A percentile compares a stretch with the other conserved stretches of the same genome.
phyloP scores from a whole-genome alignment of 2,113 vertebrate species.

The Petaurus breviceps region DNA sequence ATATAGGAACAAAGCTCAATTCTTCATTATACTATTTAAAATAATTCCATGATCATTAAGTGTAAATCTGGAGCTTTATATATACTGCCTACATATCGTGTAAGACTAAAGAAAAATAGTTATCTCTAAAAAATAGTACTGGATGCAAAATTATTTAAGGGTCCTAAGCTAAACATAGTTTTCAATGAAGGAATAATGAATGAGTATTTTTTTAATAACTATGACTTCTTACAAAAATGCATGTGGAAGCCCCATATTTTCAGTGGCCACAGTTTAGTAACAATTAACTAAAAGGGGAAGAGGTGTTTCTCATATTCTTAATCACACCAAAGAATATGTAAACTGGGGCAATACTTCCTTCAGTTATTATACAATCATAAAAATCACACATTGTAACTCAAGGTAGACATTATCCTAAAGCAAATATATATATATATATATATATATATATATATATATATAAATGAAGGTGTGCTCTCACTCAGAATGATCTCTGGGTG shows the following conservation, averaged over 20 bases:
- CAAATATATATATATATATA: no score
- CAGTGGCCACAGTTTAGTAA: neutral
- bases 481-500: neutral
- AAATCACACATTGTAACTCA: neutral
- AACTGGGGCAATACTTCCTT: neutral
- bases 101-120: neutral
- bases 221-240: neutral
- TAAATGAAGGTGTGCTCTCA: neutral
- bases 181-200: neutral
- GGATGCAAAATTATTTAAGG: neutral
- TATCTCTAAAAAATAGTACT: neutral
- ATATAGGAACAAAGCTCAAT: conserved; percentile 15
- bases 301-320: neutral
- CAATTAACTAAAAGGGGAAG: neutral
- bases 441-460: no score
- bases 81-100: neutral
- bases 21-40: neutral
- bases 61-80: neutral
- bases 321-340: neutral
- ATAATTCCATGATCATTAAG: neutral
- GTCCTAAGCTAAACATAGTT: no score
- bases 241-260: neutral
- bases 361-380: neutral
- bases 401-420: neutral
- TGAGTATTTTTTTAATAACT: neutral